Percentiles rank a stretch among this genome's conserved stretches.
Evolutionary conservation across 53 echinoderm and acorn worm species (phyloP).

Genomic region (Paracentrotus lividus): DNA sequence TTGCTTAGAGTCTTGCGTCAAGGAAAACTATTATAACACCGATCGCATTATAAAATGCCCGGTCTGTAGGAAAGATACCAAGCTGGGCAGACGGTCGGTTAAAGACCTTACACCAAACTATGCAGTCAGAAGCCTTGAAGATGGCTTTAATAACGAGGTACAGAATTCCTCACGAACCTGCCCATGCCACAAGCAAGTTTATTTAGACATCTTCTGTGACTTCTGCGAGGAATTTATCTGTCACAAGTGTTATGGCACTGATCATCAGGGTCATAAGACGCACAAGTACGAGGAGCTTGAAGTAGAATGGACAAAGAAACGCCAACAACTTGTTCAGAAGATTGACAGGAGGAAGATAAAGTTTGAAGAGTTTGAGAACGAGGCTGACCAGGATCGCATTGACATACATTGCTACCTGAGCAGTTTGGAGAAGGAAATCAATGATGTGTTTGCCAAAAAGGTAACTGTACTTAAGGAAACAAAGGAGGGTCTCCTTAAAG

Average conservation of each 20-base stretch:
- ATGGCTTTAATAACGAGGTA: too few relatives aligned
- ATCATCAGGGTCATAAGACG: background rate
- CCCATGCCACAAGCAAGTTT: background rate
- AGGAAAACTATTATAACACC: too few relatives aligned
- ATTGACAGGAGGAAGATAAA: background rate
- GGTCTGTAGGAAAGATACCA: too few relatives aligned
- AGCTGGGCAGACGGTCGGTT: too few relatives aligned
- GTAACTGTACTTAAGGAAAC: background rate
- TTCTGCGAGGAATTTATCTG: background rate
- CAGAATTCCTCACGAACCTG: too few relatives aligned
- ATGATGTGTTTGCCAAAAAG: background rate
- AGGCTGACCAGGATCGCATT: background rate
- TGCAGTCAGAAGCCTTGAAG: too few relatives aligned
- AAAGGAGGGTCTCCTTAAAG: background rate
- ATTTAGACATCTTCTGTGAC: background rate
- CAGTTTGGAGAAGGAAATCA: background rate
- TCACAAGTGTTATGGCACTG: background rate
- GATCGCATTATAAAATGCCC: too few relatives aligned
- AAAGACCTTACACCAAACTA: too few relatives aligned
- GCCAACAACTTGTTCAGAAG: background rate
- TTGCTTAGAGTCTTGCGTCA: too few relatives aligned
- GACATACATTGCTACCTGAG: background rate
- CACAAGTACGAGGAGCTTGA: slow-evolving; percentile 15
- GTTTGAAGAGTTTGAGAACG: background rate
- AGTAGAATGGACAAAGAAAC: background rate